Base-by-base conservation (phyloP, 2,113 vertebrate species). In the Macroglossus sobrinus region DNA sequence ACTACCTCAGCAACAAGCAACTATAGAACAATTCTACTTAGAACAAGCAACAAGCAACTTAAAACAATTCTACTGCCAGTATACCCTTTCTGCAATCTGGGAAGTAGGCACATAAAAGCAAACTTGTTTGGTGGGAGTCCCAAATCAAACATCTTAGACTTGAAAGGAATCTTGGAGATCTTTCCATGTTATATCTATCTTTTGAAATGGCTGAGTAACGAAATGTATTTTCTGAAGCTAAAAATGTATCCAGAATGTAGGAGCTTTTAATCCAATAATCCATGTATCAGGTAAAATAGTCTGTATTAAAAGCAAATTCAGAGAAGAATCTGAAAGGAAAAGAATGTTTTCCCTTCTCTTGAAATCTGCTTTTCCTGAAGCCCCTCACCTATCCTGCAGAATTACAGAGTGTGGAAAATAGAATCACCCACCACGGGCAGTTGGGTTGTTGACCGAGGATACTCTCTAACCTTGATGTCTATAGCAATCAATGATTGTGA, bases 11-110 rank as follows among this genome's bases (percentile, higher is more conserved):
- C 95, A 94, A 94, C 18, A 80, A 91, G 79, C 89, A 92, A 72
- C 38, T 75, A 28, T 24, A 45, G 5, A 50, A 50, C 50, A 50
- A 50, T 50, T 68, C 89, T 45, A 87, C 28, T 97, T 84, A 55
- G 81, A 95, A 85, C 64, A 95, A 75, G 24, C 50, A 95, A 85
- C 63, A 95, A 75, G 22, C 43, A 50, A 87, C 28, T 97, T 84
- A 55, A 81, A 95, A 85, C 64, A 95, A 75, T 24, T 57, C 19
- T 35, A 28, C 3, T 64, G 33, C 28, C 6, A 22, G 16, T 69
- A 30, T 33, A 26, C 24, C 11, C 4, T 89, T 57, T 33, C 53
- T 79, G 86, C 94, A 91, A 92, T 86, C 26, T 71, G 50, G 1
- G 5, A 86, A 57, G 22, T 15, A 92, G 57, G 81, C 69, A 95